Evolutionary conservation across 2,888 invertebrate genomes (phyloP), one percentile per base, ranked within the genome.

Genomic region (Thymelicus acteon): DNA sequence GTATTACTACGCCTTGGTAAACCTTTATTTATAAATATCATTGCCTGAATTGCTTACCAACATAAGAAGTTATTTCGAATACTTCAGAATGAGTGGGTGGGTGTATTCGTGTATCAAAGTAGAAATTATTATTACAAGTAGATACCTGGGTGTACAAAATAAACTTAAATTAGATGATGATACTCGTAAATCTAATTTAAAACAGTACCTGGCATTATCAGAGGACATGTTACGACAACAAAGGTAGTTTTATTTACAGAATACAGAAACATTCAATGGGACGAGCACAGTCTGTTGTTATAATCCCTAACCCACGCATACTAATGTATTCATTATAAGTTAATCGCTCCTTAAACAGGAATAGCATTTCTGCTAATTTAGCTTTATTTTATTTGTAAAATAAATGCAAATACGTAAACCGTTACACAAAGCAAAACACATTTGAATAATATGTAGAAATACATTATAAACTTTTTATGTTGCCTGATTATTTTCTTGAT

Each of bases 231-330:
- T 57, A 57, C 8, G 37, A 57, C 37, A 31, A 37, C 57, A 57
- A 57, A 47, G 13, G 10, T 47, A 12, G 31, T 57, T 57, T 31
- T 57, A 37, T 57, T 57, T 37, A 37, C 13, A 57, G 13, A 57
- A 37, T 37, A 48, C 54, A 64, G 52, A 54, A 62, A 62, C 62
- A 52, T 52, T 40, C 40, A 19, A 40, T 40, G 40, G 54, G 15
- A 40, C 39, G 12, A 52, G 7, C 31, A 40, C 60, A 40, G 40
- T 44, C 39, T 57, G 52, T 57, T 57, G 44, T 65, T 65, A 24
- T 57, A 65, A 65, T 65, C 57, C 57, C 57, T 44, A 47, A 47
- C 44, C 65, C 57, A 57, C 44, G 57, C 65, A 65, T 65, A 65
- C 47, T 58, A 58, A 65, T 65, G 31, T 40, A 19, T 31, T 57